These are phyloP conservation scores for Phoronis australis DNA, from an alignment of 2,888 invertebrate genomes.

Conservation along the genomic window DNA sequence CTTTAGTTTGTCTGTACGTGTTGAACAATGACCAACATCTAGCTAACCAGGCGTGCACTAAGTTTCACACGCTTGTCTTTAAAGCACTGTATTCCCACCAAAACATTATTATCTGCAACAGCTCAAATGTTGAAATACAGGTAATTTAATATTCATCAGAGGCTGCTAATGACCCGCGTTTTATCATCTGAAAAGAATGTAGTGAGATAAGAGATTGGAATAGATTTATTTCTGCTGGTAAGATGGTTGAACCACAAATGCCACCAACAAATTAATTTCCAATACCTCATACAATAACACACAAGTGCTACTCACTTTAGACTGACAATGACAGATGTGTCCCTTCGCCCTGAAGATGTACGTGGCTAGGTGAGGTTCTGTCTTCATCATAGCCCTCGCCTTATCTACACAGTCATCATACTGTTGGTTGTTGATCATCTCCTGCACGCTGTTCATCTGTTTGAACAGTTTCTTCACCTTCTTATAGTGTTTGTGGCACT, in stretches of 20 bases:
- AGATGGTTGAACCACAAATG: not conserved
- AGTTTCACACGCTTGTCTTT: no score
- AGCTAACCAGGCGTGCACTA: no score
- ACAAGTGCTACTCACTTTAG: constrained; percentile 50
- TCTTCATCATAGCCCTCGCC: constrained; percentile 61
- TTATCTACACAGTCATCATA: constrained; percentile 53
- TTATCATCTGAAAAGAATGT: no score
- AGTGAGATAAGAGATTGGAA: no score
- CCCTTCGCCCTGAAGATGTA: constrained; percentile 61
- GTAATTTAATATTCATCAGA: no score
- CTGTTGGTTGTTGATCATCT: constrained; percentile 35
- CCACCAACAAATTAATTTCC: not conserved
- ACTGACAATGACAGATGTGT: constrained; percentile 72
- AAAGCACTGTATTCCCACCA: no score
- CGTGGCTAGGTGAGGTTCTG: constrained; percentile 63
- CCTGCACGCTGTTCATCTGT: constrained; percentile 55
- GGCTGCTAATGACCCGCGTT: no score
- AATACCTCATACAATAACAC: not conserved
- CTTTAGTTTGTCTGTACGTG: no score
- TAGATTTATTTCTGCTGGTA: not conserved
- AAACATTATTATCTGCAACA: no score
- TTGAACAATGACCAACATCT: no score
- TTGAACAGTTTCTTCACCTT: constrained; percentile 90
- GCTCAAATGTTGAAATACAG: no score
- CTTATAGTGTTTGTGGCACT: constrained; percentile 94